Evolutionary conservation across 2,797 vertebrate genomes (phyloP), one percentile per base, ranked within the genome.

Genomic region (Anniella stebbinsi): DNA sequence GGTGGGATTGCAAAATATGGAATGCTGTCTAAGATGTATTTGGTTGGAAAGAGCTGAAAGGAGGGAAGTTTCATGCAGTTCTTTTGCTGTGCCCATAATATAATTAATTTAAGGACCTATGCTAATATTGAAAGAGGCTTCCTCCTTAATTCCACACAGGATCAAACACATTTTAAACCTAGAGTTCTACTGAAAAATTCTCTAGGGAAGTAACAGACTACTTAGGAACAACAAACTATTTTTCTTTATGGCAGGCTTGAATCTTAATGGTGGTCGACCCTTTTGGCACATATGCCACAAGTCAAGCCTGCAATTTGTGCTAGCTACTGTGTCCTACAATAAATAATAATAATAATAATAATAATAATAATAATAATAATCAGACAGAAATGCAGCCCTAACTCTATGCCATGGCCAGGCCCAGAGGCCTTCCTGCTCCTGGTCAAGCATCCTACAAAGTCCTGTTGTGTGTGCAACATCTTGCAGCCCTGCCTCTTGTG

Each of bases 1-100:
- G 10, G 77, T 51, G n/a, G 4, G 1, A 78, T 90, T 93, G 38
- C 45, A 88, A 80, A 88, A 85, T 66, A 18, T 36, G 5, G 25
- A 88, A 69, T 41, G 11, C 13, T 66, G 0, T n/a, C 17, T 45
- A 87, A 77, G 28, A 66, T 33, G 21, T 5, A 18, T 75, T 73
- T 63, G 21, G 25, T 23, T 63, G 18, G 36, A 33, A 41, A 63
- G 28, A 45, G 38, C 4, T n/a, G 45, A 7, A 9, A 7, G 28
- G 38, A n/a, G 21, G 67, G 12, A 54, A 28, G 18, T 41, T 60
- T 28, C 38, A 30, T 30, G 17, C 2, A 23, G 67, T 57, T 57
- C 17, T 38, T 21, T 23, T 60, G 36, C 48, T 57, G n/a, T 60
- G 48, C 36, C 23, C 28, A 60, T 23, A 33, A 87, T 33, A 33